Conservation (phyloP, 2,797 vertebrate genomes). For the Malurus splendens region DNA sequence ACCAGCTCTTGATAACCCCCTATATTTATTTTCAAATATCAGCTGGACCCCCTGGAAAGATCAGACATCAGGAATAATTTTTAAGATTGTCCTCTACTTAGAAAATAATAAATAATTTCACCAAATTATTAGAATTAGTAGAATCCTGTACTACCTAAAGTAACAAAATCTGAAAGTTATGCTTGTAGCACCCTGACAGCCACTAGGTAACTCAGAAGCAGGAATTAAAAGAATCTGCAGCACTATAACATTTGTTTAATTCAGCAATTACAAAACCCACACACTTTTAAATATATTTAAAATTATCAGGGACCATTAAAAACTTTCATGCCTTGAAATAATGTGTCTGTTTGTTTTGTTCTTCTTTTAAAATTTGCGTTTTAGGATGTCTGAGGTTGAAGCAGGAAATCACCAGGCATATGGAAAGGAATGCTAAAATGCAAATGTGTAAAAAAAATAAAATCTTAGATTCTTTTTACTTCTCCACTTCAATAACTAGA, state of each 20-base stretch:
- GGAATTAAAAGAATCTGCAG: neutral
- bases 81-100: neutral
- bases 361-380: neutral
- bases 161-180: neutral
- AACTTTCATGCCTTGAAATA: neutral
- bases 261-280: fast-evolving
- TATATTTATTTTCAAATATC: neutral
- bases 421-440: neutral
- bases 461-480: neutral
- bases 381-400: neutral
- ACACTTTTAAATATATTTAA: neutral
- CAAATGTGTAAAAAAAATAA: neutral
- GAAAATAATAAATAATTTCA: neutral
- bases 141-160: neutral
- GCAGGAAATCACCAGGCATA: neutral
- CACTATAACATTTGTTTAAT: neutral
- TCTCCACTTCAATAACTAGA: neutral
- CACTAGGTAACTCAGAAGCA: neutral
- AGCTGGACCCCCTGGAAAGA: neutral
- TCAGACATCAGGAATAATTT: neutral
- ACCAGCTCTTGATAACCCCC: neutral
- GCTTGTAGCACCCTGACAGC: neutral
- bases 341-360: neutral
- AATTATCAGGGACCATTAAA: neutral
- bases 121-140: neutral